Conservation (phyloP, 2,113 vertebrate genomes). For the Eira barbara region DNA sequence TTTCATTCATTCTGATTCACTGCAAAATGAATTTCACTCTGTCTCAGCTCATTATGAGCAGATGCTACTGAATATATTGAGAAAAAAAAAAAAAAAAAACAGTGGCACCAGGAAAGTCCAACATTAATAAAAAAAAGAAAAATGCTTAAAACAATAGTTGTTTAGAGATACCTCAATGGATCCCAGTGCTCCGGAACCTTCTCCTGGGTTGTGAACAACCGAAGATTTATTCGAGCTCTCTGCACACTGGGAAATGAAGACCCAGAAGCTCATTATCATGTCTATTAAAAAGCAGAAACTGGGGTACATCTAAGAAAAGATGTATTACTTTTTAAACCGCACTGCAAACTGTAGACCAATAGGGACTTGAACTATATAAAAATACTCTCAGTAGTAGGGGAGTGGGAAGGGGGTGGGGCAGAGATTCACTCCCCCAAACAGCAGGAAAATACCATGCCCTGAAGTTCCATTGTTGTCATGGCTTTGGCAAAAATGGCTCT, state of each 20-base stretch:
- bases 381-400: constrained; percentile 81
- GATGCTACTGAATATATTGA: constrained; percentile 69
- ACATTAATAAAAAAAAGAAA: constrained; percentile 57
- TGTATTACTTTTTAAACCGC: constrained; percentile 87
- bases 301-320: constrained; percentile 90
- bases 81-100: constrained; percentile 43
- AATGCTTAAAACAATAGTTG: constrained; percentile 82
- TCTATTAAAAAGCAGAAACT: constrained; percentile 91
- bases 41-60: constrained; percentile 66
- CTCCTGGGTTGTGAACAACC: constrained; percentile 87
- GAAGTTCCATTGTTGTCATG: constrained; percentile 65
- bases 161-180: constrained; percentile 81
- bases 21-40: constrained; percentile 65
- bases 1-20: constrained; percentile 70
- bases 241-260: constrained; percentile 88
- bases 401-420: constrained; percentile 63
- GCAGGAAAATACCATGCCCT: constrained; percentile 74
- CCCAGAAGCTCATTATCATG: constrained; percentile 88
- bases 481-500: constrained; percentile 68
- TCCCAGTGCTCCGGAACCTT: constrained; percentile 81
- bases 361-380: constrained; percentile 89
- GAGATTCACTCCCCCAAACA: constrained; percentile 75
- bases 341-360: constrained; percentile 85
- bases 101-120: constrained; percentile 59
- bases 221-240: constrained; percentile 87